Evolutionary conservation across 2,797 vertebrate genomes (phyloP).

Genomic region (Acanthurus leucopareius): DNA sequence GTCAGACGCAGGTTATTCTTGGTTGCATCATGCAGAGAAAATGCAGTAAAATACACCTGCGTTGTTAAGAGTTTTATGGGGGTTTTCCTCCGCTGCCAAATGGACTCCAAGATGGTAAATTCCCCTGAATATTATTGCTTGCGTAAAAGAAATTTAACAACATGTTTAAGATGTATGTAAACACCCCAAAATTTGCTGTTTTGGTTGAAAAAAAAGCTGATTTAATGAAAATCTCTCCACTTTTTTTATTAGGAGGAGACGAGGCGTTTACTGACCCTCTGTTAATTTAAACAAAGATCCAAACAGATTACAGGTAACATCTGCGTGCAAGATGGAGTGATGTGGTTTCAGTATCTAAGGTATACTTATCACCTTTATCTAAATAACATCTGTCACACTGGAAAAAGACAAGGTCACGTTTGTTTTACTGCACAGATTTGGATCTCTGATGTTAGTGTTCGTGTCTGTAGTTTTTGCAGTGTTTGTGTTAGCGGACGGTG

Average conservation of each 20-base stretch:
- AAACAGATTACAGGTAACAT: constrained; percentile 5
- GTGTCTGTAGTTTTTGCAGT: too few relatives aligned
- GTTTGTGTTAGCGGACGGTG: too few relatives aligned
- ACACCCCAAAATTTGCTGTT: neutral
- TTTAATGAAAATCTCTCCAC: neutral
- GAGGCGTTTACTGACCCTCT: constrained; percentile 42
- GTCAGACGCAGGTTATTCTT: neutral
- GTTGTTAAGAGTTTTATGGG: constrained; percentile 26
- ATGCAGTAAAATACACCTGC: constrained; percentile 49
- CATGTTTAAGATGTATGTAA: neutral
- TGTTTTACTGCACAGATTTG: too few relatives aligned
- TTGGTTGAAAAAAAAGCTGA: neutral
- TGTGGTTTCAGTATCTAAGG: neutral
- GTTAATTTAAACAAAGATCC: constrained; percentile 5
- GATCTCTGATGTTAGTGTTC: too few relatives aligned
- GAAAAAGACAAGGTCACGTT: too few relatives aligned
- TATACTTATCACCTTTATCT: neutral
- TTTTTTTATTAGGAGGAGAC: constrained; percentile 1
- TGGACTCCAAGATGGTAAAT: neutral
- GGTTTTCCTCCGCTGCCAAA: constrained; percentile 22
- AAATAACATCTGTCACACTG: too few relatives aligned
- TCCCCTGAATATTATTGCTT: neutral
- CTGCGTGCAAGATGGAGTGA: constrained; percentile 28
- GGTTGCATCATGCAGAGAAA: constrained; percentile 2
- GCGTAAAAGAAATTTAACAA: neutral